phyloP scores from a whole-genome alignment of 2,113 vertebrate species.

The Cygnus buccinator region DNA sequence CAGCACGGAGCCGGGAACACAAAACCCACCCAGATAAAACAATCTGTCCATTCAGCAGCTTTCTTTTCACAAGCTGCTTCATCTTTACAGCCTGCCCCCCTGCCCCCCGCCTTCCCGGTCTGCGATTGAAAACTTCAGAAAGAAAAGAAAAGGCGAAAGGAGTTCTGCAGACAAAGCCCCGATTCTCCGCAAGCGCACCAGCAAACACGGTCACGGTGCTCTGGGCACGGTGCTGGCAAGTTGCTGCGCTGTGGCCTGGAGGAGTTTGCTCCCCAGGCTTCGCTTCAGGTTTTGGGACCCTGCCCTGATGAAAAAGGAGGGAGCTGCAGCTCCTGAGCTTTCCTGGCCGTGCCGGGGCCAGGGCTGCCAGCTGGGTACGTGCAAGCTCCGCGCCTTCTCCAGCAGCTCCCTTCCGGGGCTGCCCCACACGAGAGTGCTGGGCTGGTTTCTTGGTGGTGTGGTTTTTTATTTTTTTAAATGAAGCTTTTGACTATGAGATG shows the following conservation, averaged over 20 bases:
- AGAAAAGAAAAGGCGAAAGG: slow-evolving; percentile 28
- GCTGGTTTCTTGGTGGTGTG: not conserved
- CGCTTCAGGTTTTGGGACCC: not conserved
- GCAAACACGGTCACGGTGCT: not conserved
- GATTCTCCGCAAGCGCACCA: slow-evolving; percentile 46
- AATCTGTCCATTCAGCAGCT: slow-evolving; percentile 65
- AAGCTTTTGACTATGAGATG: not conserved
- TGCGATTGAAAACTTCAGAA: slow-evolving; percentile 43
- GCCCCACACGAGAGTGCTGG: not conserved
- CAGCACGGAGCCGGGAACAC: slow-evolving; percentile 11
- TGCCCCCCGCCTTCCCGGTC: not conserved
- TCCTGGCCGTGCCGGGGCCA: not conserved
- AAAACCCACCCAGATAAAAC: slow-evolving; percentile 62
- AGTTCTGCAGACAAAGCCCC: slow-evolving; percentile 59
- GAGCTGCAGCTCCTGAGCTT: not conserved
- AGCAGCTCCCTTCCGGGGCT: not conserved
- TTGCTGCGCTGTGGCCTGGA: not conserved
- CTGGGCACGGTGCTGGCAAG: not conserved
- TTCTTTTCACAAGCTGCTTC: slow-evolving; percentile 55
- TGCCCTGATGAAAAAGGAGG: not conserved
- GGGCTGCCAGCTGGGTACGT: not conserved
- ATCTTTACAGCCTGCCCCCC: slow-evolving; percentile 39
- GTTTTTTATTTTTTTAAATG: too few species aligned
- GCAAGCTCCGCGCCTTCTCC: not conserved
- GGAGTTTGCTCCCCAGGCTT: not conserved